Percentiles rank a stretch among this genome's conserved stretches.
phyloP scores from a whole-genome alignment of 1,140 invertebrate species.

The Calephelis nemesis region DNA sequence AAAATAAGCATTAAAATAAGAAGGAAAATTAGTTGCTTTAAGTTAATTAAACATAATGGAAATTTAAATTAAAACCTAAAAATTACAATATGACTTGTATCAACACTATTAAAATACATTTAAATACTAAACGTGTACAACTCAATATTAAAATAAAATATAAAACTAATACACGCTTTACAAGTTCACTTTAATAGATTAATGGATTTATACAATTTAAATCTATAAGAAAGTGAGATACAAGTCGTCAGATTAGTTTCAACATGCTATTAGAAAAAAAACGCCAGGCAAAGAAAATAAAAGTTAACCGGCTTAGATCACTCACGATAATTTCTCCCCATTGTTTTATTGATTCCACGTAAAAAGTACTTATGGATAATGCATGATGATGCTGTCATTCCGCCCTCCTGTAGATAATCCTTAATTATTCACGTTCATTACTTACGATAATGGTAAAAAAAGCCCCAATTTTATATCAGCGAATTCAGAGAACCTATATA shows the following conservation, averaged over 20 bases:
- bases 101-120: no score
- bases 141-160: no score
- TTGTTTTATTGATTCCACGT: slow-evolving; percentile 29
- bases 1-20: no score
- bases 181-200: no score
- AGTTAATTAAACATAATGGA: no score
- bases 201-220: no score
- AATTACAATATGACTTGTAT: no score
- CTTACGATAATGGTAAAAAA: slow-evolving; percentile 5
- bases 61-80: no score
- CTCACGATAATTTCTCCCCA: slow-evolving; percentile 45
- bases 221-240: not conserved
- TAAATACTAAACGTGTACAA: no score
- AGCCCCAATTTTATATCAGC: not conserved
- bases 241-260: slow-evolving; percentile 29
- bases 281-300: slow-evolving; percentile 37
- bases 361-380: slow-evolving; percentile 23
- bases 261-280: slow-evolving; percentile 32
- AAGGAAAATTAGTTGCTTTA: no score
- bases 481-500: not conserved
- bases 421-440: slow-evolving; percentile 5
- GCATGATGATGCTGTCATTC: slow-evolving; percentile 8
- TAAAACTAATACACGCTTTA: no score
- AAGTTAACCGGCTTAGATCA: slow-evolving; percentile 66
- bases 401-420: slow-evolving; percentile 8